phyloP scores from a whole-genome alignment of 2,888 invertebrate species.

The Carcina quercana region DNA sequence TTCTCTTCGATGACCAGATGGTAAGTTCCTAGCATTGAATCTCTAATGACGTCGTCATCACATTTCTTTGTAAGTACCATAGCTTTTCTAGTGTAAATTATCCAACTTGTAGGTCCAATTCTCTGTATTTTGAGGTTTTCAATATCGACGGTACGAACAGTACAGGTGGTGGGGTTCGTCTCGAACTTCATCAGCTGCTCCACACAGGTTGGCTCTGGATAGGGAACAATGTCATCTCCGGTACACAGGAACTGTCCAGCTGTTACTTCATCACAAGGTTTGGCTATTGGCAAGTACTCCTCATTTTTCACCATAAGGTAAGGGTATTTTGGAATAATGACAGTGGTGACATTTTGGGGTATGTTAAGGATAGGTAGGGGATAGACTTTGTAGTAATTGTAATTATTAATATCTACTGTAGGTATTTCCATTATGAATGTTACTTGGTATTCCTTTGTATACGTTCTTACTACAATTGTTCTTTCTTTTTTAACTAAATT shows the following conservation, averaged over 20 bases:
- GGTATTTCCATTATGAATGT: slow-evolving; percentile 3
- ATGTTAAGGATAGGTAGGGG: background rate
- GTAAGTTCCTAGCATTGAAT: background rate
- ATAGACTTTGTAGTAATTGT: background rate
- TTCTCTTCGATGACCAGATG: background rate
- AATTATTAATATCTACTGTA: background rate
- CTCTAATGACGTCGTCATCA: background rate
- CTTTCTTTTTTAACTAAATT: slow-evolving; percentile 2
- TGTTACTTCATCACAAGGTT: background rate
- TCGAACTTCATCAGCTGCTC: background rate
- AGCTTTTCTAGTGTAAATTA: background rate
- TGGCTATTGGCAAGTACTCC: background rate
- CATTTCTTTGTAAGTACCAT: background rate
- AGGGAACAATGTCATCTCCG: background rate
- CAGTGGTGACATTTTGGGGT: background rate
- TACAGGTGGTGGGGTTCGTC: background rate
- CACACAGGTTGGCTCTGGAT: background rate
- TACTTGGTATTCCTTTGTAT: background rate
- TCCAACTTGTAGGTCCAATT: background rate
- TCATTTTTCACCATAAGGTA: slow-evolving; percentile 2
- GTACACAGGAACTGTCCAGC: background rate
- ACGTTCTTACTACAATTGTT: slow-evolving; percentile 1
- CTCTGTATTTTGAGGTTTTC: background rate
- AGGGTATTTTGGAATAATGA: slow-evolving; percentile 3
- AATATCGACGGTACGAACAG: background rate